A percentile compares a stretch with the other conserved stretches of the same genome.
Evolutionary conservation across 37 sponge, comb jelly and placozoan genomes (phyloP).

Genomic region (Dysidea cf. avara): DNA sequence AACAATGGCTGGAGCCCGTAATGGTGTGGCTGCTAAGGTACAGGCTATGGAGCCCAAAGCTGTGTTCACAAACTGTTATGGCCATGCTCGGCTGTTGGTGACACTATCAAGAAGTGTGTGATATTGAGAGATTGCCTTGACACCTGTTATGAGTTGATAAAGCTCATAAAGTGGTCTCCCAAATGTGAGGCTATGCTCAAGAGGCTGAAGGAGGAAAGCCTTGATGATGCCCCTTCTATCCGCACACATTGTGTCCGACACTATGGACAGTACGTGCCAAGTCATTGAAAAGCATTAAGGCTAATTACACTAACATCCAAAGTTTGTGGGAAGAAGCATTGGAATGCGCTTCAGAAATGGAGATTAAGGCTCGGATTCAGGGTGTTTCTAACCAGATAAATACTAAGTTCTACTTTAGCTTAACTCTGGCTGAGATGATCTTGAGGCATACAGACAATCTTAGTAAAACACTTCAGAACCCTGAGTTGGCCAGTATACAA

Average conservation of each 20-base stretch:
- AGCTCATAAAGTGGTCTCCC: slow-evolving; percentile 69
- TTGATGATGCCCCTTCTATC: slow-evolving; percentile 50
- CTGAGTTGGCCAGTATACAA: slow-evolving; percentile 65
- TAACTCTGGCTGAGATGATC: slow-evolving; percentile 56
- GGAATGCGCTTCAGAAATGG: slow-evolving; percentile 52
- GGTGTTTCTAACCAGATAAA: slow-evolving; percentile 58
- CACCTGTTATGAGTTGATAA: slow-evolving; percentile 58
- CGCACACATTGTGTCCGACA: slow-evolving; percentile 62
- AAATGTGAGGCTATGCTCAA: slow-evolving; percentile 64
- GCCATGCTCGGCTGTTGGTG: slow-evolving; percentile 70
- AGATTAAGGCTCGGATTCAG: slow-evolving; percentile 71
- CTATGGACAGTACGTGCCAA: slow-evolving; percentile 77
- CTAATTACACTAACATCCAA: slow-evolving; percentile 51
- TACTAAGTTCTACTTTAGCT: slow-evolving; percentile 41
- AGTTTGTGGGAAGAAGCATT: slow-evolving; percentile 52
- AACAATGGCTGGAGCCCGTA: slow-evolving; percentile 62
- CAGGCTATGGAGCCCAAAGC: slow-evolving; percentile 57
- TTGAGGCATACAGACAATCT: slow-evolving; percentile 77
- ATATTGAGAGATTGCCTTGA: slow-evolving; percentile 60
- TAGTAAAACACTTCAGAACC: slow-evolving; percentile 62
- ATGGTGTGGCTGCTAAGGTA: slow-evolving; percentile 63
- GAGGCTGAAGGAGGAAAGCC: slow-evolving; percentile 59
- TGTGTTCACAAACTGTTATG: slow-evolving; percentile 79
- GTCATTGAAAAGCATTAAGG: slow-evolving; percentile 57
- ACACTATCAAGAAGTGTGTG: slow-evolving; percentile 52